A percentile compares a stretch with the other conserved stretches of the same genome.
Evolutionary conservation across 2,888 invertebrate genomes (phyloP).

Genomic region (Ornithoptera alexandrae): DNA sequence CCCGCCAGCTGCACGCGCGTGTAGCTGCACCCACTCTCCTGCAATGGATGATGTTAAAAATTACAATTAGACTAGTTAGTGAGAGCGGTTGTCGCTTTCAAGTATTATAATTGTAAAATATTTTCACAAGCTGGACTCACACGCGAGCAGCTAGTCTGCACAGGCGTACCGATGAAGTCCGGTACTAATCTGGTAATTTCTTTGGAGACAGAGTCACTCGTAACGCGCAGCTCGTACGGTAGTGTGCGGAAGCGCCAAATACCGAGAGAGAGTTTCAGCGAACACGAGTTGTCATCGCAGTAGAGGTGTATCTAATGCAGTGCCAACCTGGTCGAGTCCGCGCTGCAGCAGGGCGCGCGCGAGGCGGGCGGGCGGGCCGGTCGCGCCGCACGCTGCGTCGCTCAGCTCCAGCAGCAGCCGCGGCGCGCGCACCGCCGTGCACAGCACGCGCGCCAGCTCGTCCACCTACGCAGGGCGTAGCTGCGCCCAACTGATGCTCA

Average conservation of each 20-base stretch:
- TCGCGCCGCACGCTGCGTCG: constrained; percentile 22
- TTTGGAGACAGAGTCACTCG: too few species aligned
- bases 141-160: too few species aligned
- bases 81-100: too few species aligned
- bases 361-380: constrained; percentile 8
- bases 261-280: too few species aligned
- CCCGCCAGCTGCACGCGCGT: constrained; percentile 25
- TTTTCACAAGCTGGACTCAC: too few species aligned
- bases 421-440: constrained; percentile 2
- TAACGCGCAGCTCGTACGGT: too few species aligned
- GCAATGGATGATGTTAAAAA: not conserved
- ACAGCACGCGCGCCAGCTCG: constrained; percentile 8
- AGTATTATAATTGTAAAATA: too few species aligned
- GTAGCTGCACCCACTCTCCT: not conserved
- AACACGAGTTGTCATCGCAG: not conserved
- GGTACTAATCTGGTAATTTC: too few species aligned
- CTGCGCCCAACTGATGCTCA: too few species aligned
- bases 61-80: too few species aligned
- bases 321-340: not conserved
- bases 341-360: constrained; percentile 5
- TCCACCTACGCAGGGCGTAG: not conserved
- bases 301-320: not conserved
- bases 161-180: too few species aligned
- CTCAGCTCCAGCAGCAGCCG: constrained; percentile 23
- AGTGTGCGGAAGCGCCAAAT: too few species aligned